Conservation (phyloP, 2,113 vertebrate species). For the Protobothrops mucrosquamatus region DNA sequence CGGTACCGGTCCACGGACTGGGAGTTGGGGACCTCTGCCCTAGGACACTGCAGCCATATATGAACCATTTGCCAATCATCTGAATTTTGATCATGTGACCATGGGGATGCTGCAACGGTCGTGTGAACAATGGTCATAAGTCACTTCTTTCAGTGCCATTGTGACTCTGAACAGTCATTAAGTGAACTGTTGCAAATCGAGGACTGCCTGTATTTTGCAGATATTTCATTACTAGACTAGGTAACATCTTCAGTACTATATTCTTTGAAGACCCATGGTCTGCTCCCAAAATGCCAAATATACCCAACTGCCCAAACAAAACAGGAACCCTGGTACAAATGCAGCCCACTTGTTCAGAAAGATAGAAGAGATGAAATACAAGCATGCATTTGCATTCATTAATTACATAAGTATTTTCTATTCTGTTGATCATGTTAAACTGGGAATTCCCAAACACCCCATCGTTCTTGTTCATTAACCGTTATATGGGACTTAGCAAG, state of each 20-base stretch:
- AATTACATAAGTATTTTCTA: background rate
- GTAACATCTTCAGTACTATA: background rate
- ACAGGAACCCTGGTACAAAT: background rate
- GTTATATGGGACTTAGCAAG: too few species aligned
- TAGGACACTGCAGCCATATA: background rate
- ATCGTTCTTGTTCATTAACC: too few species aligned
- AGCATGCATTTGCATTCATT: background rate
- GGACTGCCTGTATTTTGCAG: background rate
- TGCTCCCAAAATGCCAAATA: background rate
- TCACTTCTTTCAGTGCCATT: background rate
- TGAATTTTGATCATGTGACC: background rate
- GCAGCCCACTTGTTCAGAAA: background rate
- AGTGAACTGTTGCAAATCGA: background rate
- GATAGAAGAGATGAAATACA: background rate
- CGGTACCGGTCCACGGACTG: too few species aligned
- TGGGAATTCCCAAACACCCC: too few species aligned
- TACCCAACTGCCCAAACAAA: background rate
- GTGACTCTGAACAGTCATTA: background rate
- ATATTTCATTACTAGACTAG: background rate
- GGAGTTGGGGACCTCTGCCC: too few species aligned
- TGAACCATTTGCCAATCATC: background rate
- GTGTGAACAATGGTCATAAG: background rate
- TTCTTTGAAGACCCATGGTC: background rate
- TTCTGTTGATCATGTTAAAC: background rate
- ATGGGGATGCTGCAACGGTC: background rate